Conservation (phyloP, 2,888 invertebrate species). For the Halictus quadricinctus region DNA sequence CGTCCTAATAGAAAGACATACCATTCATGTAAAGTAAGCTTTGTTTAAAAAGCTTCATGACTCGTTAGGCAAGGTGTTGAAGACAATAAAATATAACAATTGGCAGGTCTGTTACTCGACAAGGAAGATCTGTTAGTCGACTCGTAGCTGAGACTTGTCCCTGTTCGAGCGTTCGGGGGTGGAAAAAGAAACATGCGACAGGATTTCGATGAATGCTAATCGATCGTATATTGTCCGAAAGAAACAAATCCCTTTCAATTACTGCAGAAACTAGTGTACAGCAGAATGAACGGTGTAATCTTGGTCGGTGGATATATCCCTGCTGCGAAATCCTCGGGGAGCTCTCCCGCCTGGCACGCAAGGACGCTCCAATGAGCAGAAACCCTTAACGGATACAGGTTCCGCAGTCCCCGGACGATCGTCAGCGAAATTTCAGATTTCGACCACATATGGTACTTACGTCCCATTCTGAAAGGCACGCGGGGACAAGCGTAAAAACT, state of each 20-base stretch:
- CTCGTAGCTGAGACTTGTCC: not conserved
- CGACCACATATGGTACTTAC: slow-evolving; percentile 75
- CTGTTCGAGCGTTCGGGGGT: not conserved
- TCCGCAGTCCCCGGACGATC: slow-evolving; percentile 76
- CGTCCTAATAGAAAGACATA: no score
- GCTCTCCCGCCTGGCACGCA: slow-evolving; percentile 70
- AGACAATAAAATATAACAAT: no score
- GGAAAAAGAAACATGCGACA: not conserved
- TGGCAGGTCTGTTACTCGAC: no score
- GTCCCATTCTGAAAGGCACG: slow-evolving; percentile 25
- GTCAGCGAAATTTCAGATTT: slow-evolving; percentile 80
- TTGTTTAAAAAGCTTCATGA: no score
- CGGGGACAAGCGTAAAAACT: slow-evolving; percentile 5
- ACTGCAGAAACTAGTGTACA: slow-evolving; percentile 69
- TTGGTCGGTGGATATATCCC: slow-evolving; percentile 70
- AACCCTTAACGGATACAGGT: slow-evolving; percentile 76
- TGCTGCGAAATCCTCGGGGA: slow-evolving; percentile 77
- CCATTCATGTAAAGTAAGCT: no score
- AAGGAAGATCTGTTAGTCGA: not conserved
- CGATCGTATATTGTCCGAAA: slow-evolving; percentile 35
- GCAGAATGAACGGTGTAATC: slow-evolving; percentile 73
- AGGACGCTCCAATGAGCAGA: slow-evolving; percentile 78
- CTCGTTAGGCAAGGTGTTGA: no score
- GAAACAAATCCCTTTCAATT: slow-evolving; percentile 78
- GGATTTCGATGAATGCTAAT: slow-evolving; percentile 20